Percentiles rank a stretch among this genome's conserved stretches.
Conservation (phyloP, 2,113 vertebrate genomes). For the Gnathonemus longibarbis region DNA sequence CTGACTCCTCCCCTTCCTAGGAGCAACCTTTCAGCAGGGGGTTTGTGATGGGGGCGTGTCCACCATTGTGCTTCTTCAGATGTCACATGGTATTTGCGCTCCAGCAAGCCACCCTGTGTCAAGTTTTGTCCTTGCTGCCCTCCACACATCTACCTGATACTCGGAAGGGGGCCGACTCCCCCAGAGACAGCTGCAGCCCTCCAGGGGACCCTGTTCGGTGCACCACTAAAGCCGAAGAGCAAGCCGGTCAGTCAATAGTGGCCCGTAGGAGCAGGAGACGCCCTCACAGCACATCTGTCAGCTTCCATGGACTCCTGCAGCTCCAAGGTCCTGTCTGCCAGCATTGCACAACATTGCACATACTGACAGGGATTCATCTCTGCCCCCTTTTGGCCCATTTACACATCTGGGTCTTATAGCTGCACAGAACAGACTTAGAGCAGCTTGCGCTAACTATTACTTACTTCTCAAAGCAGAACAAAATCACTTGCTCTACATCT, state of each 20-base stretch:
- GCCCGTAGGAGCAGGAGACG: background rate
- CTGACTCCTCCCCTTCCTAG: background rate
- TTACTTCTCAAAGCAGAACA: background rate
- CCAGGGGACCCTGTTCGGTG: background rate
- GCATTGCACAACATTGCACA: background rate
- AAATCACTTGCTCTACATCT: background rate
- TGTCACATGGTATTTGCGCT: background rate
- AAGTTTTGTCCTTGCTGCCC: background rate
- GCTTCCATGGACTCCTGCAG: background rate
- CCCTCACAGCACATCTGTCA: background rate
- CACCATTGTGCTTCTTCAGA: background rate
- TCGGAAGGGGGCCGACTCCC: background rate
- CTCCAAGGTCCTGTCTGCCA: background rate
- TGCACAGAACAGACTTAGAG: background rate
- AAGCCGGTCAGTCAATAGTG: background rate
- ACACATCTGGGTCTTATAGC: background rate
- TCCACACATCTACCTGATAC: background rate
- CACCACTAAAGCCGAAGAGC: background rate
- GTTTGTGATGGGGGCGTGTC: background rate
- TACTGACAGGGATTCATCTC: background rate
- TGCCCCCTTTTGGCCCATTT: background rate
- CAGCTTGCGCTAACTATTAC: background rate
- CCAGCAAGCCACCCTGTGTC: background rate
- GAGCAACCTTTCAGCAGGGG: background rate
- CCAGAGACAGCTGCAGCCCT: background rate